phyloP scores from a whole-genome alignment of 2,888 invertebrate species.

The Cepaea hortensis region DNA sequence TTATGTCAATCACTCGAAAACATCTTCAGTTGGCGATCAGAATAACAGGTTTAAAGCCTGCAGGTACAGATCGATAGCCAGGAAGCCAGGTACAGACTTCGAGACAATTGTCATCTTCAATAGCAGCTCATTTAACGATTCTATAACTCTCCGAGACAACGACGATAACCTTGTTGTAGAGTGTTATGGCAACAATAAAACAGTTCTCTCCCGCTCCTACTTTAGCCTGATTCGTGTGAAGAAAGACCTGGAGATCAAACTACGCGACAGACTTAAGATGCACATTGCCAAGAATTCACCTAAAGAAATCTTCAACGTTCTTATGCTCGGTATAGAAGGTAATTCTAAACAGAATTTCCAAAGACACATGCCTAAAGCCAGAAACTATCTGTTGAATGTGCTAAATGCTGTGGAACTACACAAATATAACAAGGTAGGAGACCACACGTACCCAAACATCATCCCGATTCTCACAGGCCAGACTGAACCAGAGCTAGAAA shows the following conservation, averaged over 20 bases:
- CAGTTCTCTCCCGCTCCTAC: slow-evolving; percentile 1
- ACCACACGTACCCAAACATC: slow-evolving; percentile 27
- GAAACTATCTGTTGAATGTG: slow-evolving; percentile 20
- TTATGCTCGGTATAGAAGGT: slow-evolving; percentile 32
- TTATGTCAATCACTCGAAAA: slow-evolving; percentile 16
- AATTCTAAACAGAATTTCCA: slow-evolving; percentile 33
- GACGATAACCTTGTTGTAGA: slow-evolving; percentile 30
- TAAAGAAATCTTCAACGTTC: slow-evolving; percentile 26
- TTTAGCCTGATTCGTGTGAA: slow-evolving; percentile 22
- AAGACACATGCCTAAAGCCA: slow-evolving; percentile 35
- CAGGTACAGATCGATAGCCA: slow-evolving; percentile 1
- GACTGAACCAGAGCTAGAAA: background rate
- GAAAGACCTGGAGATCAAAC: slow-evolving; percentile 1
- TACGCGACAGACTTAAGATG: background rate
- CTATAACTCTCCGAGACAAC: background rate
- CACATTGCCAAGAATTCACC: slow-evolving; percentile 19
- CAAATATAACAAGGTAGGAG: slow-evolving; percentile 30
- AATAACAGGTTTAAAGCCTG: slow-evolving; percentile 18
- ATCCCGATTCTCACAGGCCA: slow-evolving; percentile 21
- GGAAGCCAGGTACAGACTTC: background rate
- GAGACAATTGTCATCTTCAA: background rate
- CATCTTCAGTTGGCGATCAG: background rate
- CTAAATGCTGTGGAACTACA: slow-evolving; percentile 28
- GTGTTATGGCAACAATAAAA: slow-evolving; percentile 9
- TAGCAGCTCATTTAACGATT: slow-evolving; percentile 13